Base-by-base conservation (phyloP, 2,888 invertebrate genomes). In the Cetonia aurata region DNA sequence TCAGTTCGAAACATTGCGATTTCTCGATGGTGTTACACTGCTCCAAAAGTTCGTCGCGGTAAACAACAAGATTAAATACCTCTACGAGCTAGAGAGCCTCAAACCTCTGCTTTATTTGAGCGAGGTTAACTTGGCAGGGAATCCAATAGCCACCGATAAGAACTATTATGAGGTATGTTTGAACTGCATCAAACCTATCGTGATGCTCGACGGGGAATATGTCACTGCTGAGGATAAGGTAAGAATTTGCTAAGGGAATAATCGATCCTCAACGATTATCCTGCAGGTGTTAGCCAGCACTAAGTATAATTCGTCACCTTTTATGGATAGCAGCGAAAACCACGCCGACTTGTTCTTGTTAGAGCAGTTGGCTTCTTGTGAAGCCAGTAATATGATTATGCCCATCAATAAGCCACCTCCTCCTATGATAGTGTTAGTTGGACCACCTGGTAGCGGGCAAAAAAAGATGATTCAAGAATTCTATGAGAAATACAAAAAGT, bases 1-100 rank as follows among this genome's bases (percentile, higher is more conserved):
- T 76, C 85, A 85, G 74, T 78, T 90, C 42, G 85, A 83, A 1
- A 86, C 87, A 0, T 81, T 90, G 80, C 85, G 85, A 80, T 84
- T 89, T 75, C 87, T 89, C 73, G 82, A 86, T 53, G 85, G 81
- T 0, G 79, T 80, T 31, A 75, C 79, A 48, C 80, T 78, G 15
- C 73, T 86, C 19, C 82, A 84, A 31, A 73, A 77, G 37, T 73
- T 86, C 37, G 81, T 83, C 72, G 71, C 85, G 55, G 78, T 78
- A 10, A 74, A 77, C 44, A 86, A 86, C 72, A 78, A 77, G 70
- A 80, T 86, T 53, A 69, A 69, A 0, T 80, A 82, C 74, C 75
- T 85, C n/a, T 71, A 83, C 65, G 85, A 86, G 76, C 67, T 86
- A 13, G 77, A 80, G 50, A 77, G 83, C 74, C 74, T 86, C 8